phyloP scores from a whole-genome alignment of 53 echinoderm and acorn worm genomes.

The Holothuria scabra region DNA sequence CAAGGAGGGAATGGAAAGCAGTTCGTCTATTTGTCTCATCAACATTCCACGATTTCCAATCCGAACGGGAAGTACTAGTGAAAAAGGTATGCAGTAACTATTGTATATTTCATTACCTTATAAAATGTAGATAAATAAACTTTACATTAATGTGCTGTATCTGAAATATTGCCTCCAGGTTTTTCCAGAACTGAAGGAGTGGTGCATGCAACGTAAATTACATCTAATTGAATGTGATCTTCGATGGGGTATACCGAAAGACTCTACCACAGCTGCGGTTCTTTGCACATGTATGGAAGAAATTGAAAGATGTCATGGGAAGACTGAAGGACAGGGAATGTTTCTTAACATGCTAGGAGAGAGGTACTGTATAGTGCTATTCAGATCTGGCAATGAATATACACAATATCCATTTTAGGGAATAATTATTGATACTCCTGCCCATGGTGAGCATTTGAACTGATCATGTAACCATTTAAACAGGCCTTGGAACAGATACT shows the following conservation, averaged over 20 bases:
- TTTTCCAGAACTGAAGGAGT: slow-evolving; percentile 92
- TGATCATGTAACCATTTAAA: too few species aligned
- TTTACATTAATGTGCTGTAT: too few species aligned
- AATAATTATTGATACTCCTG: too few species aligned
- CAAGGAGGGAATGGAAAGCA: slow-evolving; percentile 72
- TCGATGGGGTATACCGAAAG: slow-evolving; percentile 94
- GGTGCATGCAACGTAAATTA: slow-evolving; percentile 74
- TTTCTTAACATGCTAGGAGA: slow-evolving; percentile 94
- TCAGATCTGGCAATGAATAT: too few species aligned
- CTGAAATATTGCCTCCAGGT: slow-evolving; percentile 57
- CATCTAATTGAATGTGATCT: slow-evolving; percentile 95
- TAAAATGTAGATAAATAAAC: too few species aligned
- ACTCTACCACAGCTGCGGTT: slow-evolving; percentile 84
- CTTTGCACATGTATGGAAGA: slow-evolving; percentile 94
- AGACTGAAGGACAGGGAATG: slow-evolving; percentile 90
- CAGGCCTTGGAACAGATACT: too few species aligned
- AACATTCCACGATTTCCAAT: slow-evolving; percentile 88
- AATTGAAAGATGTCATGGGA: slow-evolving; percentile 86
- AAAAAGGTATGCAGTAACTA: slow-evolving; percentile 71
- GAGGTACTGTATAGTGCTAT: too few species aligned
- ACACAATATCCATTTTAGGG: too few species aligned
- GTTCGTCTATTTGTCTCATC: slow-evolving; percentile 98
- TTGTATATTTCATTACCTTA: too few species aligned
- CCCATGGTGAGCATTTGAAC: too few species aligned
- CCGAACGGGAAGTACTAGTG: slow-evolving; percentile 88